phyloP scores from a whole-genome alignment of 1,140 invertebrate species.

The Colletes gigas region DNA sequence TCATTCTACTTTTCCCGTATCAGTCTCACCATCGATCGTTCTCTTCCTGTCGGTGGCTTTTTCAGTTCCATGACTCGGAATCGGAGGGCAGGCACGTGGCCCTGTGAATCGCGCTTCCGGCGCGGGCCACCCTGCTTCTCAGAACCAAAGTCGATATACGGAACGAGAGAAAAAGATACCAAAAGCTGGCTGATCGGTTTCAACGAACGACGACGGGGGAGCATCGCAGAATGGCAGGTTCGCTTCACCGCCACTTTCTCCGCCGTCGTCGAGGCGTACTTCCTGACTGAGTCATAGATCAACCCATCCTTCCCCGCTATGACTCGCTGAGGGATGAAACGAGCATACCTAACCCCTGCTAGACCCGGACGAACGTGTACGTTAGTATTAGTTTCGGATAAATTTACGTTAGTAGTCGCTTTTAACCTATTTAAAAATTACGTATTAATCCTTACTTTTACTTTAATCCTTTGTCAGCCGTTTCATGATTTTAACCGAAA shows the following conservation, averaged over 20 bases:
- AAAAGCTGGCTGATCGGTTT: slow-evolving; percentile 49
- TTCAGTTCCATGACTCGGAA: slow-evolving; percentile 27
- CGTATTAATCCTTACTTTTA: no score
- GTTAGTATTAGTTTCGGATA: no score
- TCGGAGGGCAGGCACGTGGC: slow-evolving; percentile 56
- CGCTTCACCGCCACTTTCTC: slow-evolving; percentile 58
- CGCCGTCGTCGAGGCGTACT: slow-evolving; percentile 61
- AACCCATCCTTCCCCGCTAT: slow-evolving; percentile 54
- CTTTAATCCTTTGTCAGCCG: no score
- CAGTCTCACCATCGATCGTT: slow-evolving; percentile 51
- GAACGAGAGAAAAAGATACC: background rate
- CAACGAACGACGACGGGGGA: slow-evolving; percentile 35
- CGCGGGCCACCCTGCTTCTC: slow-evolving; percentile 9
- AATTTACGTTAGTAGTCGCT: no score
- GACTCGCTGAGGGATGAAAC: slow-evolving; percentile 61
- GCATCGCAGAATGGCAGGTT: slow-evolving; percentile 53
- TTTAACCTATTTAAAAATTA: no score
- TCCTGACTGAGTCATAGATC: slow-evolving; percentile 76
- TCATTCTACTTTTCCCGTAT: slow-evolving; percentile 40
- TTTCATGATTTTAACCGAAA: no score
- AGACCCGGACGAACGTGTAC: no score
- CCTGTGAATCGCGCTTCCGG: slow-evolving; percentile 58
- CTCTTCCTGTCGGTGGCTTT: slow-evolving; percentile 19
- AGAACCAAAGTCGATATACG: slow-evolving; percentile 46
- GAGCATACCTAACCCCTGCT: slow-evolving; percentile 22